Evolutionary conservation across 2,888 invertebrate genomes (phyloP), one percentile per base, ranked within the genome.

Genomic region (Drosophila paramelanica): DNA sequence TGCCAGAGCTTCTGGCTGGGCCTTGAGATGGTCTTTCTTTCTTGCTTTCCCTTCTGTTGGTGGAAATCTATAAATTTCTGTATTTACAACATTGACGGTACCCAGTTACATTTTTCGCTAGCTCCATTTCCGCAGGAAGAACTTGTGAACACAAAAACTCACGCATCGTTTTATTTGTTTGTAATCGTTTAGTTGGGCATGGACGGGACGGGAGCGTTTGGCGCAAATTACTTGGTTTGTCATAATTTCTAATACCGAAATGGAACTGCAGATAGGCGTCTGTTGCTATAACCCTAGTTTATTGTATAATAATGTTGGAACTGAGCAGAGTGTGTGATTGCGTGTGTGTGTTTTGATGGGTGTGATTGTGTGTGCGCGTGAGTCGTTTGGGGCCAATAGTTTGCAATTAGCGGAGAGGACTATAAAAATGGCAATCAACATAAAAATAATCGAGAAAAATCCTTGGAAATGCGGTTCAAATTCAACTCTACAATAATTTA

Each of bases 351-450:
- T 8, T 31, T 31, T 31, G 27, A 31, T 11, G 46, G 27, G 47
- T 55, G 20, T 31, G 53, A 5, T 7, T 27, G 27, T 31, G 38
- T 39, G 49, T 43, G 46, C 27, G 56, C 23, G 39, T 17, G 46
- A 39, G 58, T 33, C 45, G 45, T 45, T 47, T 31, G 55, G 46
- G 77, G 60, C 83, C 88, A 86, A 86, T 86, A 86, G 86, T 86
- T 86, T 80, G 88, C 86, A 86, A 86, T 86, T 86, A 86, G 81
- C 75, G 59, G 23, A 23, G 38, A 20, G 46, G 25, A 68, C 55
- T 57, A 80, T 89, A 89, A 87, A 90, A 89, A 79, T 58, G 73
- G 77, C 80, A 85, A 89, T 90, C 88, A 88, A 75, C 89, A 90
- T 90, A 85, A 88, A 87, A 87, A 81, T 87, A 84, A 84, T 84